phyloP scores from a whole-genome alignment of 2,888 invertebrate genomes.

The Synanthedon tipuliformis region DNA sequence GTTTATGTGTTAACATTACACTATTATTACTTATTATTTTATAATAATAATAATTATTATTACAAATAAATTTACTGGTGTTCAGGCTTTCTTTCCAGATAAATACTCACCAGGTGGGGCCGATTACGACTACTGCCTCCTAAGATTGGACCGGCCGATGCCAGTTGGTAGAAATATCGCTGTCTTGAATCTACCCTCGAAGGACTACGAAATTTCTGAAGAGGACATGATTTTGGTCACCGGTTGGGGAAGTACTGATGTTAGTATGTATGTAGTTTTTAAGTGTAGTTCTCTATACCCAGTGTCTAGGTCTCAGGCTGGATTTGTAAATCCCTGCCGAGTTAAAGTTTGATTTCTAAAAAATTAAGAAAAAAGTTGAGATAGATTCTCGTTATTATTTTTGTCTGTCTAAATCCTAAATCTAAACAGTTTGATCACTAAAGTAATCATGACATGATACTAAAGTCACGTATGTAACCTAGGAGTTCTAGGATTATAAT shows the following conservation, averaged over 20 bases:
- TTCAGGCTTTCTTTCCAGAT: conserved; percentile 51
- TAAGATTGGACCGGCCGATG: conserved; percentile 52
- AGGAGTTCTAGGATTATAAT: too few species aligned
- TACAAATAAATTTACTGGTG: background rate
- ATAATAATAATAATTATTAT: background rate
- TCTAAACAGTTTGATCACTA: too few species aligned
- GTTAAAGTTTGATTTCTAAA: too few species aligned
- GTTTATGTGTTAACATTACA: too few species aligned
- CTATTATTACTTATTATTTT: background rate
- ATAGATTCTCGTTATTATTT: too few species aligned
- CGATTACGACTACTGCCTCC: conserved; percentile 46
- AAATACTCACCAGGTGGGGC: conserved; percentile 45
- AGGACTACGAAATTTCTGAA: conserved; percentile 35
- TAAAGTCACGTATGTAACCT: too few species aligned
- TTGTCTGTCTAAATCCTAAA: too few species aligned
- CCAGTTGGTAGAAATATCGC: conserved; percentile 58
- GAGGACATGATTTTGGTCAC: conserved; percentile 52
- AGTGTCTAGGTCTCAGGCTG: too few species aligned
- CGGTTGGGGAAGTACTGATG: conserved; percentile 62
- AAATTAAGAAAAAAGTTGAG: too few species aligned
- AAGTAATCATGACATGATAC: too few species aligned
- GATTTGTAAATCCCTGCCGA: too few species aligned
- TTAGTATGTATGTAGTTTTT: conserved; percentile 15
- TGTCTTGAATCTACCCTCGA: conserved; percentile 50
- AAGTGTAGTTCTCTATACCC: too few species aligned